Percentiles rank a stretch among this genome's conserved stretches.
phyloP scores from a whole-genome alignment of 2,113 vertebrate species.

The Laticauda laticaudata region DNA sequence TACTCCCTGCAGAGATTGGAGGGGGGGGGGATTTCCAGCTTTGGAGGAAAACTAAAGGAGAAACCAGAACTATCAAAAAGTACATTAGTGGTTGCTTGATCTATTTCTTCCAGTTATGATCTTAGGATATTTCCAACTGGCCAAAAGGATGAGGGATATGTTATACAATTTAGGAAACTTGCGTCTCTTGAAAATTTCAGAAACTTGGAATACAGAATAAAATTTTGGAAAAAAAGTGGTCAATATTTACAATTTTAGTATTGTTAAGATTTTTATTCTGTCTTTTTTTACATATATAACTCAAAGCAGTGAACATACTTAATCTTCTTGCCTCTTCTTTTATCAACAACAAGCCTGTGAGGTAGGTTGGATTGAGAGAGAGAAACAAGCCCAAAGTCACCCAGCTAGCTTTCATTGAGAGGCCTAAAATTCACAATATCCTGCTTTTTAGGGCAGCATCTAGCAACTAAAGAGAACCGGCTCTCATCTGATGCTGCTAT shows the following conservation, averaged over 20 bases:
- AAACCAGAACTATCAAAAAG: background rate
- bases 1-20: background rate
- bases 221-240: background rate
- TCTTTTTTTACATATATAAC: background rate
- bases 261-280: background rate
- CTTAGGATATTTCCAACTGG: background rate
- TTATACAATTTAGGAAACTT: background rate
- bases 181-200: background rate
- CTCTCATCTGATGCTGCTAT: background rate
- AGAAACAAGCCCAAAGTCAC: background rate
- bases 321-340: background rate
- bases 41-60: background rate
- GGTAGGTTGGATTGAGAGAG: background rate
- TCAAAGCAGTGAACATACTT: background rate
- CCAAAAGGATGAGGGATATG: background rate
- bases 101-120: slow-evolving; percentile 11
- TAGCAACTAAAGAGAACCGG: background rate
- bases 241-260: background rate
- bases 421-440: background rate
- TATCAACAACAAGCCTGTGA: background rate
- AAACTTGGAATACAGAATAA: background rate
- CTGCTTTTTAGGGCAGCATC: background rate
- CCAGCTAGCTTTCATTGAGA: background rate
- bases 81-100: background rate
- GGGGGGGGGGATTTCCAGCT: background rate